Evolutionary conservation across 2,113 vertebrate species (phyloP), one percentile per base, ranked within the genome.

Genomic region (Neotragus moschatus): DNA sequence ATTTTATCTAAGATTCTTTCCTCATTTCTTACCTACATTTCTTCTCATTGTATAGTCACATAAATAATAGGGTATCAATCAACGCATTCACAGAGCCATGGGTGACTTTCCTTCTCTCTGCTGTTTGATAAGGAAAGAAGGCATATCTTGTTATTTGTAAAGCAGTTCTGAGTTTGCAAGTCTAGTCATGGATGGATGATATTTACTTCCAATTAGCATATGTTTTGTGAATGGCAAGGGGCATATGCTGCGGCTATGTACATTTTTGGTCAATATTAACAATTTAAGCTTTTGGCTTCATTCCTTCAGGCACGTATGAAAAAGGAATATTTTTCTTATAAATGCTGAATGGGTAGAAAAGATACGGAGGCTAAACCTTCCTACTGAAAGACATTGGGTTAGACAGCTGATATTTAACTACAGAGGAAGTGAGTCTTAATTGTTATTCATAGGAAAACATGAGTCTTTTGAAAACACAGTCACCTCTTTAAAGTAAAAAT

Each of bases 171-270:
- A 26, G 70, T 91, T 88, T 25, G 60, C 23, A 30, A 94, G 88
- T 96, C 94, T 97, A 84, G 0, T 89, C 94, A 77, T 79, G 97
- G 93, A 77, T 7, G 23, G 97, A 33, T 84, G 96, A 21, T 95
- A 61, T 98, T 97, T 98, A 96, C 90, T 96, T 97, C 93, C 96
- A 97, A 94, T 97, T 96, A 97, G 96, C 98, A 97, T 97, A 84
- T 39, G 86, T 97, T 98, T 97, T 98, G 97, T 97, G 98, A 98
- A 96, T 98, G 98, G 96, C 97, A 61, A 84, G 96, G 95, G 96
- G 92, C 95, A 96, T 82, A 3, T 9, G 2, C 63, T 6, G 85
- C 13, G 47, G 53, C 94, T 55, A 51, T 6, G 36, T 9, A 5
- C 0, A 13, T 66, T 84, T 97, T 81, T 91, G 56, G 92, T 93